Evolutionary conservation across 2,113 vertebrate genomes (phyloP).

Genomic region (Shinisaurus crocodilurus): DNA sequence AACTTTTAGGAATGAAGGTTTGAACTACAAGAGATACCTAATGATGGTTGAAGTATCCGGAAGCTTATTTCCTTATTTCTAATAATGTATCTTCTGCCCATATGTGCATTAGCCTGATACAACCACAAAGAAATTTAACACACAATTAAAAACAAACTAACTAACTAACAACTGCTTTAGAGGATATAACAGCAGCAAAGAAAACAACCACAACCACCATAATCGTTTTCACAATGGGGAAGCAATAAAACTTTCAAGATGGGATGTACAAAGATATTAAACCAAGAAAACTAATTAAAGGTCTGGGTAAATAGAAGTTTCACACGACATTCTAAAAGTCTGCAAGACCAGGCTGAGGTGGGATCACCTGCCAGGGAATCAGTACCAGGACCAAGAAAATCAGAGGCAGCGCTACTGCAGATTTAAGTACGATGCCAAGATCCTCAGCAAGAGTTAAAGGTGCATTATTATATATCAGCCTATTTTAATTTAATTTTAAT

Average conservation of each 20-base stretch:
- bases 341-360: not conserved
- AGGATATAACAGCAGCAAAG: not conserved
- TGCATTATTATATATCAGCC: not conserved
- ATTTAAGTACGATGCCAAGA: not conserved
- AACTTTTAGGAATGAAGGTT: not conserved
- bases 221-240: not conserved
- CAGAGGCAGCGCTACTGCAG: not conserved
- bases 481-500: too few relatives aligned
- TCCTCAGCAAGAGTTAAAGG: not conserved
- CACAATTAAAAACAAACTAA: not conserved
- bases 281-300: not conserved
- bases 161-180: not conserved
- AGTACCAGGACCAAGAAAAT: not conserved
- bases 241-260: conserved; percentile 5
- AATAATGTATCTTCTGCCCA: not conserved
- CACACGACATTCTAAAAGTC: not conserved
- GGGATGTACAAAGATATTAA: not conserved
- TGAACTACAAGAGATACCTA: not conserved
- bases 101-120: not conserved
- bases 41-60: not conserved
- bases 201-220: not conserved
- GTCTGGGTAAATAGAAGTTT: not conserved
- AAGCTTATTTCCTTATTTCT: not conserved
- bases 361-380: not conserved
- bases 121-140: not conserved